Evolutionary conservation across 2,113 vertebrate genomes (phyloP).

Genomic region (Nesogale talazaci): DNA sequence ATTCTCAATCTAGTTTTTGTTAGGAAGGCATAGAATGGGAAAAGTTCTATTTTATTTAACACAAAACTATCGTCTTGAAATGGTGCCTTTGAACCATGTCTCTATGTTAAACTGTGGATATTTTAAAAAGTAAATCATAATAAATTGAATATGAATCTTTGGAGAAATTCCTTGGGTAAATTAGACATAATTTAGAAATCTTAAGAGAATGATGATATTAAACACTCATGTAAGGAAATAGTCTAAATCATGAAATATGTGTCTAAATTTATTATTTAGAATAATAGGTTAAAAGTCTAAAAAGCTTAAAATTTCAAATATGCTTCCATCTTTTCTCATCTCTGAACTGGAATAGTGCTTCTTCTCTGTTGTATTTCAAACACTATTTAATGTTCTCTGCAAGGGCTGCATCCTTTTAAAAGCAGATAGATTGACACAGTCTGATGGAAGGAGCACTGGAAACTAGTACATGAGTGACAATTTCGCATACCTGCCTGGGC

Average conservation of each 20-base stretch:
- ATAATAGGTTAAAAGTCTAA: not conserved
- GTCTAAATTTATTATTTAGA: conserved; percentile 5
- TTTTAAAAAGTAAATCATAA: conserved; percentile 51
- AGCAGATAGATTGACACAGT: not conserved
- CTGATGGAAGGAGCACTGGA: not conserved
- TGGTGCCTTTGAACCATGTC: not conserved
- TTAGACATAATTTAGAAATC: conserved; percentile 24
- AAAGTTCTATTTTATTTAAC: not conserved
- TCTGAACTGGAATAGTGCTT: not conserved
- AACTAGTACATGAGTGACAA: not conserved
- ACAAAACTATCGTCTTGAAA: not conserved
- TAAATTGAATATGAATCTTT: conserved; percentile 5
- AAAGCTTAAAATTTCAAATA: not conserved
- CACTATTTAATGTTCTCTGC: not conserved
- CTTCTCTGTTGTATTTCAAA: not conserved
- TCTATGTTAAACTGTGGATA: not conserved
- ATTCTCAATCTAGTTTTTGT: too few relatives aligned
- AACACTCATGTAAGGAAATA: not conserved
- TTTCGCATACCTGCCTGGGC: not conserved
- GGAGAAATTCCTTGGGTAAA: conserved; percentile 18
- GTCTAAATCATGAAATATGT: not conserved
- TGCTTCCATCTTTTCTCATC: not conserved
- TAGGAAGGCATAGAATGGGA: not conserved
- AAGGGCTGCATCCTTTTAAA: not conserved
- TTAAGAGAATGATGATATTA: not conserved